A percentile compares a stretch with the other conserved stretches of the same genome.
These are phyloP conservation scores for Helostoma temminkii DNA, from an alignment of 2,797 vertebrate genomes.

Conservation along the genomic window DNA sequence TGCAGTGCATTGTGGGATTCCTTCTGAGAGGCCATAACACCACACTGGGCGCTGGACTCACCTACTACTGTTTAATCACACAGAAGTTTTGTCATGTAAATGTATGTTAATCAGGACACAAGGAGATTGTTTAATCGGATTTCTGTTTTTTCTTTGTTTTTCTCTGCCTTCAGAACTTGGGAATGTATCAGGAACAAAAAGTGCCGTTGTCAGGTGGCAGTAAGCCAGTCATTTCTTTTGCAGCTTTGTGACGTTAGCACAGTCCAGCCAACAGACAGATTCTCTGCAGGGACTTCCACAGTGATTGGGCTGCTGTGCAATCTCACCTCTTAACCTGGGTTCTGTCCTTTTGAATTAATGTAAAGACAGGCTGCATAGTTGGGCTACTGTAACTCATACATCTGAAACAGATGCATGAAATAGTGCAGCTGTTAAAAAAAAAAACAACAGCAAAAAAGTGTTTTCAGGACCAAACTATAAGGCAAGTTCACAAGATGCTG, in stretches of 20 bases:
- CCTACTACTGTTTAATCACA: slow-evolving; percentile 82
- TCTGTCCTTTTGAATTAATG: slow-evolving; percentile 82
- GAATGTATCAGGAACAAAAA: slow-evolving; percentile 77
- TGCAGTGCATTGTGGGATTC: slow-evolving; percentile 66
- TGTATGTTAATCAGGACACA: slow-evolving; percentile 82
- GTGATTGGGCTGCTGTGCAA: slow-evolving; percentile 69
- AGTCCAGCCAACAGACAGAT: slow-evolving; percentile 75
- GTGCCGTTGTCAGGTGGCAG: slow-evolving; percentile 78
- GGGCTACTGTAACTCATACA: slow-evolving; percentile 39
- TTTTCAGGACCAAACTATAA: slow-evolving; percentile 14
- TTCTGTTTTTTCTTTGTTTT: slow-evolving; percentile 79
- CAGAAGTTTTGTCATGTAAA: slow-evolving; percentile 84
- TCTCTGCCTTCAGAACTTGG: slow-evolving; percentile 75
- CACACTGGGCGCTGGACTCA: slow-evolving; percentile 73
- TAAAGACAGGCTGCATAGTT: slow-evolving; percentile 67
- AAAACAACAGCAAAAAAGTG: not conserved
- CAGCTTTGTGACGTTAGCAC: slow-evolving; percentile 80
- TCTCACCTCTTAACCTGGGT: slow-evolving; percentile 75
- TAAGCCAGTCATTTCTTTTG: slow-evolving; percentile 81
- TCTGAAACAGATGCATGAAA: slow-evolving; percentile 36
- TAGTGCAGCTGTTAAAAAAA: slow-evolving; percentile 6
- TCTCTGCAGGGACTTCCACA: slow-evolving; percentile 71
- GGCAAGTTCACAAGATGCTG: not conserved
- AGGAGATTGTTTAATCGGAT: slow-evolving; percentile 87
- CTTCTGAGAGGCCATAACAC: slow-evolving; percentile 67